Evolutionary conservation across 1,140 invertebrate species (phyloP).

Genomic region (Lepidurus arcticus): DNA sequence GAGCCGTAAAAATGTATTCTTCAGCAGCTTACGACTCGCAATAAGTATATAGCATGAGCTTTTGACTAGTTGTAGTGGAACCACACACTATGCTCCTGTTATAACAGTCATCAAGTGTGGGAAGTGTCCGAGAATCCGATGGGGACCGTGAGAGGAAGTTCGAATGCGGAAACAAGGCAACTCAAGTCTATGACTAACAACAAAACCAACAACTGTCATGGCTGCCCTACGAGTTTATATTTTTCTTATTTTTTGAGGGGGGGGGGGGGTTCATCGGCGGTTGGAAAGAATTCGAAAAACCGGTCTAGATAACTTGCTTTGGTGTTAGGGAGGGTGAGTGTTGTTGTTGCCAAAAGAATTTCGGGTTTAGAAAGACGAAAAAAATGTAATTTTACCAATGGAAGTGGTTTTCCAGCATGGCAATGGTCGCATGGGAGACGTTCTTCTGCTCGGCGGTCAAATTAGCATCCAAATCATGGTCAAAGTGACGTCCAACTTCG

Average conservation of each 20-base stretch:
- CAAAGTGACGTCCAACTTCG: slow-evolving; percentile 71
- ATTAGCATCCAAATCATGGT: slow-evolving; percentile 71
- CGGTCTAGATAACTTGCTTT: neutral
- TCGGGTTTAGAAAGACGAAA: neutral
- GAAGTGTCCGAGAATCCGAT: neutral
- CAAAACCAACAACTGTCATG: neutral
- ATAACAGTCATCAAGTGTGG: neutral
- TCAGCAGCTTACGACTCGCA: neutral
- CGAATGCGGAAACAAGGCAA: neutral
- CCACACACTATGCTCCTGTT: neutral
- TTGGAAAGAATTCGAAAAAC: neutral
- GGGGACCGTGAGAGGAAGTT: neutral
- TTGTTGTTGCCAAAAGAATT: slow-evolving; percentile 4
- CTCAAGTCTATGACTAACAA: neutral
- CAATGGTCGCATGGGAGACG: slow-evolving; percentile 84
- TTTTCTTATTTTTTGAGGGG: neutral
- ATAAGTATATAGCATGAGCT: neutral
- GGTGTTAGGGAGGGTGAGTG: neutral
- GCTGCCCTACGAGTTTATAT: neutral
- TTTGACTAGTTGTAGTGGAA: neutral
- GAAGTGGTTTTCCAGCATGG: slow-evolving; percentile 90
- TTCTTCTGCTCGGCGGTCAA: slow-evolving; percentile 77
- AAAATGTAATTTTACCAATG: slow-evolving; percentile 57
- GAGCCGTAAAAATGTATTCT: neutral
- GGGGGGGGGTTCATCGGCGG: neutral